Evolutionary conservation across 2,113 vertebrate genomes (phyloP), one percentile per base, ranked within the genome.

Genomic region (Epinephelus fuscoguttatus): DNA sequence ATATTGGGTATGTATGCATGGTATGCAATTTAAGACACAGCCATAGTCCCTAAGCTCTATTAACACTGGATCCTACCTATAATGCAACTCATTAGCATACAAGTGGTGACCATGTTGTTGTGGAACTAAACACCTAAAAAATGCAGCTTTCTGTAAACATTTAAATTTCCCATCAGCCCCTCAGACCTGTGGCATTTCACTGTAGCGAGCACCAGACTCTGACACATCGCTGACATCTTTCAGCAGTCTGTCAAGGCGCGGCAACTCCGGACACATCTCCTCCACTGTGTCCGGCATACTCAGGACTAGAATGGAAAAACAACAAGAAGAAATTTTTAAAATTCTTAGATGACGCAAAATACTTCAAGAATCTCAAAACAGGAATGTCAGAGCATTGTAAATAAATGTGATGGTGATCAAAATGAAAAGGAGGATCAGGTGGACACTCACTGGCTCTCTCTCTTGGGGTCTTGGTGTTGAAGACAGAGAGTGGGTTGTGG

Each of bases 261-360:
- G 97, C 89, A 99, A 95, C 72, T 99, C 98, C 6, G 96, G 96
- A 92, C 97, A 98, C 96, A 99, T 98, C 82, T 99, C 97, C 92
- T 97, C 96, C 70, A 98, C 97, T 0, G 92, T 96, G 87, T 99
- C 97, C 47, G 98, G 98, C 97, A 99, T 97, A 33, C 98, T 98
- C 88, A 99, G 93, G 94, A 99, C 98, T 99, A 78, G 4, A 59
- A 57, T 18, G 57, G 4, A 19, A 60, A 61, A 59, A 78, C 45
- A 73, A 4, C 12, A 18, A 45, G 10, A 57, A 8, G 23, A 23
- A 30, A 66, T 50, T 37, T 14, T 3, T 2, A 61, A 40, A n/a
- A 12, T 11, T 45, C 42, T 9, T 11, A 45, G 9, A 10, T 45
- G 8, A 9, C 0, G 9, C 40, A 2, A 42, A 8, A 13, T 7